A percentile compares a stretch with the other conserved stretches of the same genome.
These are phyloP conservation scores for Polydrusus cervinus DNA, from an alignment of 2,888 invertebrate species.

Conservation along the genomic window DNA sequence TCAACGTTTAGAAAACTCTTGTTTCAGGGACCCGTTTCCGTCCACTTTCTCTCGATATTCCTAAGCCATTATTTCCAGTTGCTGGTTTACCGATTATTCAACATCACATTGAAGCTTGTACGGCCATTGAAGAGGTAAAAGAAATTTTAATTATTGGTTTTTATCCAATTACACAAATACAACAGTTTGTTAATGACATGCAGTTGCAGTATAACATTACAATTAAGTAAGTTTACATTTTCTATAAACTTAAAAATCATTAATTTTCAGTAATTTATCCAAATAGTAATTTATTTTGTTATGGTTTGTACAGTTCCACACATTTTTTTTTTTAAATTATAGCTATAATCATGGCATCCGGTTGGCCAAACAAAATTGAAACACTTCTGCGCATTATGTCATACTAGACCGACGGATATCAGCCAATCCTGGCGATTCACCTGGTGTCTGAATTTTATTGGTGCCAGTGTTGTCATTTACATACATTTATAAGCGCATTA, in stretches of 20 bases:
- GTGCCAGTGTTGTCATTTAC: no score
- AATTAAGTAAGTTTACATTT: constrained; percentile 77
- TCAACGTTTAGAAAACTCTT: not conserved
- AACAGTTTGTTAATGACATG: constrained; percentile 90
- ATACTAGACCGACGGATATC: no score
- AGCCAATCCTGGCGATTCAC: no score
- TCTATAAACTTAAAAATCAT: not conserved
- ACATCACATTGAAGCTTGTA: constrained; percentile 97
- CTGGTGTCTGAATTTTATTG: no score
- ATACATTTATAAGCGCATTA: no score
- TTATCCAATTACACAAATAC: constrained; percentile 89
- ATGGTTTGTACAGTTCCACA: no score
- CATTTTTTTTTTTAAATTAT: no score
- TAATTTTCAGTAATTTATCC: no score
- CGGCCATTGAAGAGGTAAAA: constrained; percentile 82
- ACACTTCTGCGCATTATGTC: no score
- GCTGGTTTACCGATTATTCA: constrained; percentile 97
- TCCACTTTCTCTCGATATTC: constrained; percentile 96
- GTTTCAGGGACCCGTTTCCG: constrained; percentile 94
- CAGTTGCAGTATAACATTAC: constrained; percentile 86
- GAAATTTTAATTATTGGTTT: constrained; percentile 97
- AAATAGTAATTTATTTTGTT: no score
- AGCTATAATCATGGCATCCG: no score
- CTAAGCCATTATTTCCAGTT: constrained; percentile 97
- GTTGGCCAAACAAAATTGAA: no score